Percentiles rank a stretch among this genome's conserved stretches.
These are phyloP conservation scores for Oxyruncus cristatus DNA, from an alignment of 2,113 vertebrate species.

Conservation along the genomic window DNA sequence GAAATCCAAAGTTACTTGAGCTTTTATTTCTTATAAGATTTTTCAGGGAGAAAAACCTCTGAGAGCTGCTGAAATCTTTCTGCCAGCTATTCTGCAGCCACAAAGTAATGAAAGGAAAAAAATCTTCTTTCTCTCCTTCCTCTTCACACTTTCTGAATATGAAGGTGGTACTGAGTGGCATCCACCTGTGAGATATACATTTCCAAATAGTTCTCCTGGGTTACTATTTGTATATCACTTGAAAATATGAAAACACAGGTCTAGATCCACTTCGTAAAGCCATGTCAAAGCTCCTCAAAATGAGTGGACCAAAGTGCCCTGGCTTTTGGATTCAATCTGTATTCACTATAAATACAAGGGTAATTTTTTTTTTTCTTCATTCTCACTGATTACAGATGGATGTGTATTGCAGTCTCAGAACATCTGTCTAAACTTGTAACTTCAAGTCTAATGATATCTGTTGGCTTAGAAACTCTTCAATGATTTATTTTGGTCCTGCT, in stretches of 20 bases:
- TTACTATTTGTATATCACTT: background rate
- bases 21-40: background rate
- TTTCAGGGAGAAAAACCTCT: background rate
- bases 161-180: background rate
- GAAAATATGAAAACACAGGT: background rate
- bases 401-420: background rate
- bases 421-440: constrained; percentile 23
- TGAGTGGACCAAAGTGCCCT: background rate
- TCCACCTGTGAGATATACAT: background rate
- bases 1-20: background rate
- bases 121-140: background rate
- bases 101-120: background rate
- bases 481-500: constrained; percentile 31
- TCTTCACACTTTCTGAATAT: background rate
- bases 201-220: background rate
- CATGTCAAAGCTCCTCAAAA: background rate
- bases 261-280: background rate
- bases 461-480: background rate
- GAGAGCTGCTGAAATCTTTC: background rate
- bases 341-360: background rate
- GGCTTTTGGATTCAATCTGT: background rate
- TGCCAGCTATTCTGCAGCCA: background rate
- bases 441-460: constrained; percentile 13
- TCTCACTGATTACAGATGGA: background rate
- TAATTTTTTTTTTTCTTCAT: constrained; percentile 6